Base-by-base conservation (phyloP, 2,113 vertebrate genomes). In the Crotophaga sulcirostris region DNA sequence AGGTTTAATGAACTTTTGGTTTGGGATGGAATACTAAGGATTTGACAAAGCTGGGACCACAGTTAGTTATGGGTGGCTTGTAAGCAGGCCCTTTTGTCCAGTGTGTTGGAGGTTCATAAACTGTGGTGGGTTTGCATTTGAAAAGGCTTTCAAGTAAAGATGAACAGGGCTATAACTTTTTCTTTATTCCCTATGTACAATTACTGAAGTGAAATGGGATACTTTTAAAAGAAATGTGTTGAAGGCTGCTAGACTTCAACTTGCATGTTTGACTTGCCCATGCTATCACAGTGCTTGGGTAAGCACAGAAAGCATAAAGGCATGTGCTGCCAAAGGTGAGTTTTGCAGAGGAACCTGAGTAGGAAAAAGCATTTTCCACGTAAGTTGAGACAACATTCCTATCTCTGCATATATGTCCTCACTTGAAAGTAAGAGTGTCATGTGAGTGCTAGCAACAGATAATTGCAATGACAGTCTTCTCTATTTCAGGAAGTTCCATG, bases 401-500 rank as follows among this genome's bases (percentile, higher is more conserved):
- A 6, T 75, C 69, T 72, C 47, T 89, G 21, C 1, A 0, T 40
- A 1, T 28, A 8, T 81, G 44, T 63, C 42, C 18, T 78, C 6
- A 21, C 24, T 67, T 82, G 66, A 68, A 74, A 85, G 17, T 16
- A 38, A 23, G 31, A 58, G 42, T 89, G 42, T 89, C 58, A 11
- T 2, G 1, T 74, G 58, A 7, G 28, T 90, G n/a, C 33, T 60
- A 38, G 55, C 54, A 62, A 44, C 63, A 83, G 33, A 11, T 84
- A 38, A 55, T 29, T 62, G 33, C 55, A 63, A 2, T 86, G 68
- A 58, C 36, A 68, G 2, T 80, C 52, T 89, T 79, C 63, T 92
- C 56, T 92, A 3, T 85, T 96, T 94, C 94, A 99, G 99, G 96
- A 99, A 99, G 94, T 99, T 99, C 96, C 99, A 99, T 31, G 99